Evolutionary conservation across 92 coral and sea anemone species (phyloP), one percentile per base, ranked within the genome.

Genomic region (Epizoanthus scotinus): DNA sequence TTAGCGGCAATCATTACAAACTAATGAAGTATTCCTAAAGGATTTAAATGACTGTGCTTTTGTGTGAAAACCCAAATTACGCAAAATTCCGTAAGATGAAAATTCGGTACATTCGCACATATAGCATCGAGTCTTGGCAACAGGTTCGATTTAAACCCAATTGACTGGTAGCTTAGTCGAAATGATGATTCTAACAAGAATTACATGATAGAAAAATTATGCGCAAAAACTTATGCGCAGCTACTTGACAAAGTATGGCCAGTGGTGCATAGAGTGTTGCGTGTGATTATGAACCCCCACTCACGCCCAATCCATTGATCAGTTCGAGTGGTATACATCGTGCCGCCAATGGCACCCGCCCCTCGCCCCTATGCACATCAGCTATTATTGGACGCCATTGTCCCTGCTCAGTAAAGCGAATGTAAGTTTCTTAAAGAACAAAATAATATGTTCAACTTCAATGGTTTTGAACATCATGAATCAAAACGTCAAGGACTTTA

Each of bases 21-120:
- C 26, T 20, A 75, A 19, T 54, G 0, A 57, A 57, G 28, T 20
- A 34, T 20, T 52, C 3, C 36, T 34, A 22, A 74, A 59, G 15
- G 21, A 42, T 21, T 20, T 20, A 58, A 59, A 36, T 3, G 67
- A 57, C 24, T 20, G 27, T 34, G 63, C 34, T 74, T 73, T 74
- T 74, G 80, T 59, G 20, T 31, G 36, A 74, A 74, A 74, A 20
- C 47, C 8, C 36, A 20, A 74, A 72, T 72, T 1, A 55, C 29
- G 40, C 38, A 19, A 54, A 40, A 3, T 27, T 12, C 68, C 27
- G 25, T 21, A 13, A 63, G 3, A 7, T 7, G 21, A 72, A 53
- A 72, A 55, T 19, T 63, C 19, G 6, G 40, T 73, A 73, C 18
- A 54, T 21, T 55, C 55, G 55, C 40, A 8, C 2, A 20, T 15